A percentile compares a stretch with the other conserved stretches of the same genome.
Conservation (phyloP, 2,888 invertebrate genomes). For the Limulus polyphemus region DNA sequence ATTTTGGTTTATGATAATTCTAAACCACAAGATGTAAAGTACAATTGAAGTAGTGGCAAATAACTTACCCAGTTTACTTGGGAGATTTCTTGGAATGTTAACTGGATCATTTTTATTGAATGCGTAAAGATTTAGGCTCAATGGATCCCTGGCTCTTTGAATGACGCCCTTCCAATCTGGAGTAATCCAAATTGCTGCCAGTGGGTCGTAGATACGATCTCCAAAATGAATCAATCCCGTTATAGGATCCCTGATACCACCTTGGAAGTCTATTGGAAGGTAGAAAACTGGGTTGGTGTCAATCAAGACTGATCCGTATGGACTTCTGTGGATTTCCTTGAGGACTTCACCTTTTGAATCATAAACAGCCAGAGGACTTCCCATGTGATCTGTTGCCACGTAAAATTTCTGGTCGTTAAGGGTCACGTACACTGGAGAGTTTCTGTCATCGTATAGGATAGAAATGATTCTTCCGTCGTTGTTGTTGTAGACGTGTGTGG, state of each 20-base stretch:
- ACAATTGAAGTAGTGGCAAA: not conserved
- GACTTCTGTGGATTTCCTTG: constrained; percentile 79
- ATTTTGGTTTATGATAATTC: too few relatives aligned
- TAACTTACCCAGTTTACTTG: constrained; percentile 23
- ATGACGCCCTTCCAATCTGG: constrained; percentile 82
- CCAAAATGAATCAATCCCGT: constrained; percentile 73
- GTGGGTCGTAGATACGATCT: constrained; percentile 68
- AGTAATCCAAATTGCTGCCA: constrained; percentile 90
- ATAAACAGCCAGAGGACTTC: constrained; percentile 79
- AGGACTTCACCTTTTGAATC: constrained; percentile 78
- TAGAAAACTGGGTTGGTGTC: constrained; percentile 85
- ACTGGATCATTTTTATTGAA: constrained; percentile 85
- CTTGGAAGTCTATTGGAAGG: constrained; percentile 32
- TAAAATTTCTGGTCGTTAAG: constrained; percentile 75
- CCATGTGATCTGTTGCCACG: constrained; percentile 79
- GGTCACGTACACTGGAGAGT: constrained; percentile 52
- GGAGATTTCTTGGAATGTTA: constrained; percentile 40
- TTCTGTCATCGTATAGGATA: constrained; percentile 67
- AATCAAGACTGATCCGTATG: constrained; percentile 75
- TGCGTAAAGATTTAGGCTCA: constrained; percentile 78
- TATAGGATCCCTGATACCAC: constrained; percentile 70
- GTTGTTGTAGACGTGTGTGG: constrained; percentile 85
- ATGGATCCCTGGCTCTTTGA: constrained; percentile 67
- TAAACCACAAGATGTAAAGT: too few relatives aligned
- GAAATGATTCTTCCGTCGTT: constrained; percentile 67